Evolutionary conservation across 2,113 vertebrate species (phyloP), one percentile per base, ranked within the genome.

Genomic region (Neofelis nebulosa): DNA sequence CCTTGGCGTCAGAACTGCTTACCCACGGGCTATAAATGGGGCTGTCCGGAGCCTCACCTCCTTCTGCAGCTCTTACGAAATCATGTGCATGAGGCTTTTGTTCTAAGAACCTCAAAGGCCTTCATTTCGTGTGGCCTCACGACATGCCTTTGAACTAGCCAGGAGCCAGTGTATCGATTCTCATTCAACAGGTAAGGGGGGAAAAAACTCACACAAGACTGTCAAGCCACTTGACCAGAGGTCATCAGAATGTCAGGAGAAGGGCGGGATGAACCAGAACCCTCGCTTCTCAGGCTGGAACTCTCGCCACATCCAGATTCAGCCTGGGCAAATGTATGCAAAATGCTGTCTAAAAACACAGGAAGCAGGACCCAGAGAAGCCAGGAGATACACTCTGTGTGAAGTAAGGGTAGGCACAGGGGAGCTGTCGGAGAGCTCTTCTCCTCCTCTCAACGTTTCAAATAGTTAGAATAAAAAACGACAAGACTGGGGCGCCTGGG

Each of bases 41-140:
- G 61, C 2, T 96, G 71, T 48, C 85, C 38, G 31, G n/a, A 89
- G 76, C 45, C 33, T 89, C 81, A 91, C n/a, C 94, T 95, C 94
- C 81, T 96, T 45, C 50, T 79, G 61, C 61, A 89, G 91, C 78
- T 92, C 71, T 61, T 82, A 93, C 65, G 48, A 97, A 96, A 78
- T 48, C 76, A 68, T 27, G 41, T 79, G 23, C n/a, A 14, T 52
- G 87, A 76, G 73, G 69, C 66, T 82, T 97, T 96, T 94, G 89
- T 91, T 96, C 91, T 81, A 52, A 93, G 85, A 41, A 82, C 15
- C 89, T 97, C 68, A 93, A 97, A 96, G 85, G 66, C 78, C 73
- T 74, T 96, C 85, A 36, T 69, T 96, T 36, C 65, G 61, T 57
- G 41, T 81, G 89, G 38, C 61, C 69, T 95, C 89, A 91, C 38